Evolutionary conservation across 2,888 invertebrate species (phyloP), one percentile per base, ranked within the genome.

Genomic region (Cerceris rybyensis): DNA sequence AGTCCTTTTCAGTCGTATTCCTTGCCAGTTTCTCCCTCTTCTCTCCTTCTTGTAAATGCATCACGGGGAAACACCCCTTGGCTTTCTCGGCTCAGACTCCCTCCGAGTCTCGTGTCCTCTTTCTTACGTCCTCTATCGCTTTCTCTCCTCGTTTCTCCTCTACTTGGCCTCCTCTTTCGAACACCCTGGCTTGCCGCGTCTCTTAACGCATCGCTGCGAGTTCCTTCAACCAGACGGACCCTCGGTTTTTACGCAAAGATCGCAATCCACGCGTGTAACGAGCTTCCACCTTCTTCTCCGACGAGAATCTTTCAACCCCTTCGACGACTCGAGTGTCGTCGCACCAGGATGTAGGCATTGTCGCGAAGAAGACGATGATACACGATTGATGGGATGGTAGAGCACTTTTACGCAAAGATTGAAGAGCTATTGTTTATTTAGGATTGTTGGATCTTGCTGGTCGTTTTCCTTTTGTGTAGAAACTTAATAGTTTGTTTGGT

Each of bases 231-330:
- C 81, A 57, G 42, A 46, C 59, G 43, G 46, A 52, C 54, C 55
- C 57, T 39, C 28, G 75, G 78, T 74, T 84, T 86, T 82, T 70
- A 72, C 83, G 75, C 75, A 78, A 84, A 78, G 72, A 86, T 83
- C 81, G 83, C 82, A 87, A 88, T 88, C 85, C 87, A 80, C 78
- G 84, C 86, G 84, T 86, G 78, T 88, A 89, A 90, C 86, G 85
- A 89, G 87, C 82, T 86, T 78, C 81, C 63, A 13, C 43, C 28
- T 66, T 66, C 69, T 49, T 67, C 17, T 58, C 41, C 60, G 55
- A 50, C 8, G 8, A 46, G 42, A 65, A 55, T 67, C 59, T 52
- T 69, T 41, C 50, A 17, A 55, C 11, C 67, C 58, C 49, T 49
- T 60, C 69, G 28, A 28, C 61, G 54, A 14, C 41, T 66, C 67